phyloP scores from a whole-genome alignment of 2,888 invertebrate species.

The Villa cingulata region DNA sequence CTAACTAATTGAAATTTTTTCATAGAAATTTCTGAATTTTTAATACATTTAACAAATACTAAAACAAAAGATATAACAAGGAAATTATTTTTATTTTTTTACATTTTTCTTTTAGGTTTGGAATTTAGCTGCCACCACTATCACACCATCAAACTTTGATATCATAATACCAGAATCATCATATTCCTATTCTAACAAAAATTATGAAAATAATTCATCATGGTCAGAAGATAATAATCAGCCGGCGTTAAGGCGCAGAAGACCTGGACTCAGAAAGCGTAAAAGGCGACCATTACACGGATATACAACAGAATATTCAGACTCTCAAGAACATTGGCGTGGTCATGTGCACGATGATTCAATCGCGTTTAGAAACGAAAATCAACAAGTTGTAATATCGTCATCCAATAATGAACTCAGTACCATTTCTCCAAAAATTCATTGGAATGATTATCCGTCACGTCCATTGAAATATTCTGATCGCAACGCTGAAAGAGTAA shows the following conservation, averaged over 20 bases:
- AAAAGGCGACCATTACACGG: slow-evolving; percentile 29
- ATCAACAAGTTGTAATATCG: slow-evolving; percentile 9
- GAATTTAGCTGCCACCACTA: slow-evolving; percentile 37
- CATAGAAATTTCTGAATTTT: no score
- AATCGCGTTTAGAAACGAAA: not conserved
- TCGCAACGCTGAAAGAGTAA: slow-evolving; percentile 23
- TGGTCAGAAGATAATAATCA: slow-evolving; percentile 29
- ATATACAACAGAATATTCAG: slow-evolving; percentile 28
- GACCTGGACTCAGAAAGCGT: slow-evolving; percentile 41
- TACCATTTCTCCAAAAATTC: not conserved
- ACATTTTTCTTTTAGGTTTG: slow-evolving; percentile 35
- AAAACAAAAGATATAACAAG: no score
- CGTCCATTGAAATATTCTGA: slow-evolving; percentile 14
- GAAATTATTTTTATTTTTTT: no score
- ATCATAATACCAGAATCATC: not conserved
- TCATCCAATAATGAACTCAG: not conserved
- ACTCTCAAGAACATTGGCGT: slow-evolving; percentile 30
- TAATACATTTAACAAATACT: no score
- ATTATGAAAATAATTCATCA: slow-evolving; percentile 7
- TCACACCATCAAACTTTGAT: not conserved
- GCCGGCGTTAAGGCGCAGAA: slow-evolving; percentile 27
- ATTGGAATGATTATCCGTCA: not conserved
- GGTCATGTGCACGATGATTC: slow-evolving; percentile 33
- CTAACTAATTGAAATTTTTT: no score
- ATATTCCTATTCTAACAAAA: not conserved